Evolutionary conservation across 2,888 invertebrate genomes (phyloP), one percentile per base, ranked within the genome.

Genomic region (Catocala nupta): DNA sequence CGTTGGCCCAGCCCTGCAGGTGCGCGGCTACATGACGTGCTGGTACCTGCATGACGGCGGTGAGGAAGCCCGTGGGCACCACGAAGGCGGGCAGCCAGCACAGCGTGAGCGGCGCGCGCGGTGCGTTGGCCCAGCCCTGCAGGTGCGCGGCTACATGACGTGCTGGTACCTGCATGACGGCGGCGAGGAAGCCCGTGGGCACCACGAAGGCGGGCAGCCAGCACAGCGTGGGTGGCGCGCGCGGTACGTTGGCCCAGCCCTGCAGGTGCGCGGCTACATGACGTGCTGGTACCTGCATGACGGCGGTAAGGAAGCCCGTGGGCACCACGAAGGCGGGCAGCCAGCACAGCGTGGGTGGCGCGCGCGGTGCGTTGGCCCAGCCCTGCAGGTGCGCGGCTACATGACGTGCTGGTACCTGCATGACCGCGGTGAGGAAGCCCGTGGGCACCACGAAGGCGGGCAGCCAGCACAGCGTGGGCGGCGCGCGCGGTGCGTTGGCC

Each of bases 1-100:
- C 97, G 72, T 90, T 92, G 0, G 98, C 96, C 98, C 98, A 98
- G 54, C 89, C 93, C 60, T 89, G 78, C 83, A 98, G 96, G 90
- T 97, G 97, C 25, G 96, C 96, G 9, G 4, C 25, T 25, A 25
- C 25, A 3, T 25, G 25, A 25, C 25, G 25, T 25, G 3, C 25
- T 25, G 25, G 48, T 76, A 96, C 96, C 95, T 98, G 98, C 80
- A 98, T 95, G 25, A 98, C 97, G 34, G 98, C 98, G 4, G 98
- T 98, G 62, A 98, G 95, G 92, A 98, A 98, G 56, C 98, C 98
- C 0, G 97, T 97, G 45, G 98, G 98, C 85, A 97, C 98, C 0
- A 97, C 96, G 84, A 97, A 97, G n/a, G 97, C 97, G 0, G 98
- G 96, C 82, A 98, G 93, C 98, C 98, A 98, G 94, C 98, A 98